Base-by-base conservation (phyloP, 2,113 vertebrate species). In the Antechinus stuartii region DNA sequence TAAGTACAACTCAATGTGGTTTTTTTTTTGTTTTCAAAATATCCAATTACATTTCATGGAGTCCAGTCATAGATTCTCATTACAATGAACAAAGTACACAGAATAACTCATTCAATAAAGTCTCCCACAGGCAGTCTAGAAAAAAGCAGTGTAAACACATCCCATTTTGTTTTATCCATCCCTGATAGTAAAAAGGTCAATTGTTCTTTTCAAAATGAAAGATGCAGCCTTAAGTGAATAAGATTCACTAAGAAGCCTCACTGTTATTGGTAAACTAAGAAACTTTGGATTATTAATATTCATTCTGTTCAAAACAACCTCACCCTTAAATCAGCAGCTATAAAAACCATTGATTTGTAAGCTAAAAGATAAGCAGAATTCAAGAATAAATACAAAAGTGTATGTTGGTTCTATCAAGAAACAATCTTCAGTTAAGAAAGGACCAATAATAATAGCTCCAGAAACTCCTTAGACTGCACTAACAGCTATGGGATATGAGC, bases 281-380 rank as follows among this genome's bases (percentile, higher is more conserved):
- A 84, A 84, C 68, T 84, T 19, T 84, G 5, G 68, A 84, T 19
- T 22, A 84, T 19, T n/a, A 19, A 19, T 42, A 22, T 1, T 22
- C 68, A 84, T 22, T 22, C 35, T 22, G 68, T 6, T 84, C 68
- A n/a, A n/a, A 76, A 19, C 14, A 76, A 1, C 30, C 26, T 61
- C 11, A 35, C 57, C 10, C 27, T 30, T 9, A 61, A n/a, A 76
- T 42, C 68, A 42, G 16, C n/a, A 91, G 91, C 56, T 94, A 90
- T 95, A 94, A 54, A 90, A 92, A 91, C 12, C 57, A 54, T 26
- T 49, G 42, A 89, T 92, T 90, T 96, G 25, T 24, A 92, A 35
- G 27, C 93, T 52, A 95, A 94, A 92, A 92, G 22, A 46, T 47
- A 27, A 92, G n/a, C 42, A 95, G 57, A 76, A 93, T n/a, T 19